phyloP scores from a whole-genome alignment of 1,140 invertebrate genomes.

The Bombus confusus region DNA sequence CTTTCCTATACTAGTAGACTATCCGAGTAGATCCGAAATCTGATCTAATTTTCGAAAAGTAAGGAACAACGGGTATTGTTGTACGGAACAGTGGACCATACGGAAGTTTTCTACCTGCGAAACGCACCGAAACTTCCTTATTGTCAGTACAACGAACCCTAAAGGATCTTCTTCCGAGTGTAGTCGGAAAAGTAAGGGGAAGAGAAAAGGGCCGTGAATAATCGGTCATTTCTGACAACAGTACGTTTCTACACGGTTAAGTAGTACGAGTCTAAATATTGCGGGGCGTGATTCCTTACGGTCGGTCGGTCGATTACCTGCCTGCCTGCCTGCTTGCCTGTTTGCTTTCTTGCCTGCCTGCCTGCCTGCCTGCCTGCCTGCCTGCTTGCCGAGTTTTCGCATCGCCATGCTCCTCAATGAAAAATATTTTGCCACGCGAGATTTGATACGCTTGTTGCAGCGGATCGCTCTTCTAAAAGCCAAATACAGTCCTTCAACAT shows the following conservation, averaged over 20 bases:
- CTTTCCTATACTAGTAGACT: fast-evolving
- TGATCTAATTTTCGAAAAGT: background rate
- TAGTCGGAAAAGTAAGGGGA: background rate
- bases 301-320: background rate
- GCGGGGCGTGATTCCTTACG: conserved; percentile 41
- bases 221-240: conserved; percentile 22
- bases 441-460: conserved; percentile 54
- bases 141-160: conserved; percentile 42
- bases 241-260: conserved; percentile 22
- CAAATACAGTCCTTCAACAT: background rate
- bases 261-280: conserved; percentile 60
- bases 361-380: background rate
- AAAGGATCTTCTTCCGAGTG: conserved; percentile 25
- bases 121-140: conserved; percentile 41
- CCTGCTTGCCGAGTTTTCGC: background rate
- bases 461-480: background rate
- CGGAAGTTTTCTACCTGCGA: conserved; percentile 54
- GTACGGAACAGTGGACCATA: conserved; percentile 34
- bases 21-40: background rate
- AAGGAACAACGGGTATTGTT: background rate
- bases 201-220: conserved; percentile 45
- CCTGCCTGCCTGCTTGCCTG: too few species aligned
- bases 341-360: fast-evolving
- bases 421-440: conserved; percentile 67
- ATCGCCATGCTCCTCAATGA: background rate